phyloP scores from a whole-genome alignment of 2,113 vertebrate genomes.

The Toxotes jaculatrix region DNA sequence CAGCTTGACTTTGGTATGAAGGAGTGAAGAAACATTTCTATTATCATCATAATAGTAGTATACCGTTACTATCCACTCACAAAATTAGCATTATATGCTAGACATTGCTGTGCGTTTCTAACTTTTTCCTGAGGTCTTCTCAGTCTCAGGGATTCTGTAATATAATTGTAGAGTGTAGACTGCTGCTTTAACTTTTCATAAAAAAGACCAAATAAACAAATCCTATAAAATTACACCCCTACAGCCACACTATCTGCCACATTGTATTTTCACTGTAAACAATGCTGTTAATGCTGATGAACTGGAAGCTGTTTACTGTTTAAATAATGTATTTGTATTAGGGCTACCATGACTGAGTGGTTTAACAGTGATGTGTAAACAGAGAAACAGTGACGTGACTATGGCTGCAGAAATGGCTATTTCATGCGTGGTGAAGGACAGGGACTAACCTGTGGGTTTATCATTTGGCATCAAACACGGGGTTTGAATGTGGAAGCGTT shows the following conservation, averaged over 20 bases:
- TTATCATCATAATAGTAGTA: neutral
- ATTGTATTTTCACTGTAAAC: neutral
- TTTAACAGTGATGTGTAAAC: conserved; percentile 5
- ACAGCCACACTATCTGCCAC: neutral
- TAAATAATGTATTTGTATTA: neutral
- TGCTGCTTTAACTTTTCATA: conserved; percentile 1
- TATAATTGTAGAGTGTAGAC: neutral
- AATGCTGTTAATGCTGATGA: neutral
- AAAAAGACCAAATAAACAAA: conserved; percentile 1
- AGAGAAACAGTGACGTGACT: neutral
- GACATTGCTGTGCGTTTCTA: neutral
- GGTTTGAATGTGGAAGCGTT: neutral
- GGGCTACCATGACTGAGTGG: neutral
- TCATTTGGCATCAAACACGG: neutral
- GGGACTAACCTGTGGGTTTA: conserved; percentile 7
- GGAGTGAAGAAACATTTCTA: neutral
- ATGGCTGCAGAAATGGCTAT: neutral
- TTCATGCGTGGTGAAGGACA: neutral
- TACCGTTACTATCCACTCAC: neutral
- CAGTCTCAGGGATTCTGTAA: neutral
- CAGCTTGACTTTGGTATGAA: neutral
- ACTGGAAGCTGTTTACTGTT: neutral
- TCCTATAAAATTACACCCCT: neutral
- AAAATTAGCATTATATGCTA: neutral
- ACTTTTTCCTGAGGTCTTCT: neutral